Evolutionary conservation across 1,140 invertebrate genomes (phyloP).

Genomic region (Trichonephila clavipes): DNA sequence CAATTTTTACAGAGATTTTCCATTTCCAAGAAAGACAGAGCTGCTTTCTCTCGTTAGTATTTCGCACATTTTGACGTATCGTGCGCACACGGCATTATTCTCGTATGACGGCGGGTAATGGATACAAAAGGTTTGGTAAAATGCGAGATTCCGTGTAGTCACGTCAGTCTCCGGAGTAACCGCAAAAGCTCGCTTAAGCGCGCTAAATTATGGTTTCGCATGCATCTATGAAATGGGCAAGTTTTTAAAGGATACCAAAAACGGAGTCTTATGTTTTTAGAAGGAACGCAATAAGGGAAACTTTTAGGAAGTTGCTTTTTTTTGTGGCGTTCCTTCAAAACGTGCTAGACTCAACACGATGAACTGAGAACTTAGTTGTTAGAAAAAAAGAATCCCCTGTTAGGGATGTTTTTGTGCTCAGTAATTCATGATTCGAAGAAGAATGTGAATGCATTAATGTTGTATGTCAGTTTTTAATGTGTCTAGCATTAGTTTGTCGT

Average conservation of each 20-base stretch:
- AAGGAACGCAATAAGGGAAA: not conserved
- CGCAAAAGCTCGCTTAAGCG: not conserved
- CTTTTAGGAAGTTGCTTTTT: not conserved
- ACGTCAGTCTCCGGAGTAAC: not conserved
- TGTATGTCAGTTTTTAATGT: too few species aligned
- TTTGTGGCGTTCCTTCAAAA: not conserved
- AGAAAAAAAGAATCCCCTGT: too few species aligned
- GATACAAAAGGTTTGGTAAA: constrained; percentile 17
- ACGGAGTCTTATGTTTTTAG: not conserved
- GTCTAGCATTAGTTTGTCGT: too few species aligned
- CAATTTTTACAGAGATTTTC: not conserved
- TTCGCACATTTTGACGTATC: constrained; percentile 22
- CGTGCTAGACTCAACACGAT: not conserved
- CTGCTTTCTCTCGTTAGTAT: constrained; percentile 6
- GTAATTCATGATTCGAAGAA: too few species aligned
- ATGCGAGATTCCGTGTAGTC: not conserved
- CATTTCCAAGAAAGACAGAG: not conserved
- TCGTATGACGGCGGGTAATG: constrained; percentile 20
- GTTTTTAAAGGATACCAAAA: constrained; percentile 17
- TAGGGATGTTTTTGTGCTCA: too few species aligned
- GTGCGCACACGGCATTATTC: not conserved
- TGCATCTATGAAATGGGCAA: not conserved
- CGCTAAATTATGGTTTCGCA: constrained; percentile 26
- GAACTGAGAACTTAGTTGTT: not conserved
- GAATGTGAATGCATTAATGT: too few species aligned